Conservation (phyloP, 2,113 vertebrate species). For the Guaruba guarouba region DNA sequence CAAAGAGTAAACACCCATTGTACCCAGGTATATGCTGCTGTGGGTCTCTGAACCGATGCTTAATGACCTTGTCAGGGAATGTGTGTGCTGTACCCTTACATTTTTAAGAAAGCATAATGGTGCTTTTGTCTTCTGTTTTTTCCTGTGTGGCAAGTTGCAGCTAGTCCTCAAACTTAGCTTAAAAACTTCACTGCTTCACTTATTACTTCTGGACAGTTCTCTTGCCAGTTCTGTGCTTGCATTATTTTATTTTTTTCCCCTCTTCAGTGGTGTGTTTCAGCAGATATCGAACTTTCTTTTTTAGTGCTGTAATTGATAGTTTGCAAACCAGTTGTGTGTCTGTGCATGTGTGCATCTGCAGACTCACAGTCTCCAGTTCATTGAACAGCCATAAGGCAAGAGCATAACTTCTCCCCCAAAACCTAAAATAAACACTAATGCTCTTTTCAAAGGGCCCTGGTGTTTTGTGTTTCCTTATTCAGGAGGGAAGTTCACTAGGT, state of each 20-base stretch:
- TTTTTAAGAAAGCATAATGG: conserved; percentile 65
- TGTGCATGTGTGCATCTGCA: neutral
- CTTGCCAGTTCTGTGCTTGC: neutral
- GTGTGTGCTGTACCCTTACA: conserved; percentile 11
- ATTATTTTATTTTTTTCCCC: neutral
- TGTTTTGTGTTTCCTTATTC: neutral
- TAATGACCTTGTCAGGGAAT: conserved; percentile 65
- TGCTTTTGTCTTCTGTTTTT: conserved; percentile 65
- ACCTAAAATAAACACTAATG: neutral
- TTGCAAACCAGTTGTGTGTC: neutral
- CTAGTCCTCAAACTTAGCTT: conserved; percentile 44
- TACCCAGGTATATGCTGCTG: neutral
- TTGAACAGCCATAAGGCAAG: neutral
- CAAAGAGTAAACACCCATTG: conserved; percentile 57
- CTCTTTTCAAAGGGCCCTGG: neutral
- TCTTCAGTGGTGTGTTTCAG: neutral
- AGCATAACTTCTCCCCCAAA: neutral
- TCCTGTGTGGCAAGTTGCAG: conserved; percentile 64
- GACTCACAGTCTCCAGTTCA: neutral
- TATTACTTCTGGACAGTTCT: conserved; percentile 27
- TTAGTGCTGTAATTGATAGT: neutral
- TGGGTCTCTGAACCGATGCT: conserved; percentile 34
- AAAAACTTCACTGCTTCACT: conserved; percentile 22
- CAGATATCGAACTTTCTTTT: neutral
- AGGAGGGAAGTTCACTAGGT: neutral